Percentiles rank a stretch among this genome's conserved stretches.
These are phyloP conservation scores for Penaeus monodon DNA, from an alignment of 2,888 invertebrate species.

Conservation along the genomic window DNA sequence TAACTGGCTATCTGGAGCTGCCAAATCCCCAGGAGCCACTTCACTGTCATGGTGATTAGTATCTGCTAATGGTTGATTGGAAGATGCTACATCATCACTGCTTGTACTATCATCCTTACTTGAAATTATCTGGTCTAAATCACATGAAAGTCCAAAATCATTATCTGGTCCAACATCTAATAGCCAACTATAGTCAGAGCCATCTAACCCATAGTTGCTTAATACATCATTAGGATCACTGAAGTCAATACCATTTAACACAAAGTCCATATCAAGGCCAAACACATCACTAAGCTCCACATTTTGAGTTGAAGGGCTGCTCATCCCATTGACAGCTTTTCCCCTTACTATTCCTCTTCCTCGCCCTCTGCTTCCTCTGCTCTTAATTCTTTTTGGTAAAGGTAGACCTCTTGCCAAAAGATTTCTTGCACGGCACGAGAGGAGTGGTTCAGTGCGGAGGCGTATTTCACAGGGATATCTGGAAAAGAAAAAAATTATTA, in stretches of 20 bases:
- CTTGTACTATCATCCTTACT: conserved; percentile 60
- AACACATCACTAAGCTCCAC: conserved; percentile 36
- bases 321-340: conserved; percentile 32
- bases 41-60: conserved; percentile 44
- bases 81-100: conserved; percentile 58
- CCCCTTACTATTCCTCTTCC: conserved; percentile 45
- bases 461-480: conserved; percentile 90
- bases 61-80: conserved; percentile 46
- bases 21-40: conserved; percentile 38
- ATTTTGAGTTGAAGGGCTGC: conserved; percentile 19
- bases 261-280: conserved; percentile 51
- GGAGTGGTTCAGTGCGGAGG: conserved; percentile 85
- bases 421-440: conserved; percentile 77
- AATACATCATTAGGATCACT: conserved; percentile 59
- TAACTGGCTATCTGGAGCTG: conserved; percentile 39
- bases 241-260: conserved; percentile 61
- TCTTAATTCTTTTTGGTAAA: conserved; percentile 46
- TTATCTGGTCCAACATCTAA: conserved; percentile 62
- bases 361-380: conserved; percentile 51
- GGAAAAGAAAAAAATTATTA: conserved; percentile 67
- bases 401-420: conserved; percentile 63
- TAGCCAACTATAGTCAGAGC: conserved; percentile 63
- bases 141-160: conserved; percentile 56
- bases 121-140: conserved; percentile 57
- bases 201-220: conserved; percentile 52